Base-by-base conservation (phyloP, 2,113 vertebrate genomes). In the Tapirus terrestris region DNA sequence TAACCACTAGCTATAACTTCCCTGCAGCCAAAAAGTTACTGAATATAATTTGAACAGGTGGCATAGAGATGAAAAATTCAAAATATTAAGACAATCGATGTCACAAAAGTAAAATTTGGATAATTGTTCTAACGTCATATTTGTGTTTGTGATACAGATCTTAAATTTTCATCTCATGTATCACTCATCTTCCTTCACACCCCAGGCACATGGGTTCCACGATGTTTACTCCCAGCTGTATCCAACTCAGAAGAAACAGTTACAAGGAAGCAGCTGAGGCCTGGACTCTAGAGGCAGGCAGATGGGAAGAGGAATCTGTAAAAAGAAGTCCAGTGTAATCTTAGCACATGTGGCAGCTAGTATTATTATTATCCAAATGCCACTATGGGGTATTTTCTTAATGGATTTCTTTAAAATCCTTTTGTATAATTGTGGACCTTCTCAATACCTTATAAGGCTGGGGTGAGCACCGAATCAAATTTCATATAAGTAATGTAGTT, bases 331-430 rank as follows among this genome's bases (percentile, higher is more conserved):
- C 76, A 88, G 33, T 45, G 43, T 86, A 96, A 96, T 82, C 39
- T 72, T n/a, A 63, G 17, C 53, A 60, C 67, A 91, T 45, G 77
- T 31, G 75, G 51, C 18, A 6, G 36, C 61, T 53, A 51, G 48
- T 51, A 87, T 51, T 76, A 94, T 75, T 73, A 89, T 91, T 82
- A 96, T 36, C 21, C 85, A 76, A 88, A 91, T 83, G 33, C 45
- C 48, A 67, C 27, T 72, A 29, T 7, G 39, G 31, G 16, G 25
- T 58, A 73, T 85, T 93, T 96, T 93, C 93, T 73, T 94, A 92
- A 94, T 45, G 56, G 58, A 94, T 93, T 94, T 60, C 72, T 96
- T 94, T 72, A 85, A 83, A 96, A 83, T 43, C 5, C 29, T 95
- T 67, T 76, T 76, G 81, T 53, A 51, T 61, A 77, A 5, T 53